Conservation (phyloP, 2,113 vertebrate genomes). For the Poeciliopsis prolifica region DNA sequence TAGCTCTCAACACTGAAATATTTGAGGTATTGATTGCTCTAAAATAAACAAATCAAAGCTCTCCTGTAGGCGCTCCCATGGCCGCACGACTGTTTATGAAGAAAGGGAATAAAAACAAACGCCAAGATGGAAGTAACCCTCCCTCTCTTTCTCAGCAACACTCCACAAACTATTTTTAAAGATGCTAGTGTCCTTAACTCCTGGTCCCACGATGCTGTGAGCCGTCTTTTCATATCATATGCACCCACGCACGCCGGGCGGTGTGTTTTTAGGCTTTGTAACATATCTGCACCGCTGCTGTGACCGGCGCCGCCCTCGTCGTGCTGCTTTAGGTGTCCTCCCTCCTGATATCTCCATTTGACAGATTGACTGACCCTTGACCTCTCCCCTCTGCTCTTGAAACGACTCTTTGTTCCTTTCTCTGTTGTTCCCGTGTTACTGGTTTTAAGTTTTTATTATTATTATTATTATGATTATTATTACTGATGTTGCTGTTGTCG, state of each 20-base stretch:
- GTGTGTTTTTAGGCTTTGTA: slow-evolving; percentile 66
- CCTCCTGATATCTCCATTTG: slow-evolving; percentile 3
- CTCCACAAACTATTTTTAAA: slow-evolving; percentile 7
- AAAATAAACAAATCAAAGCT: not conserved
- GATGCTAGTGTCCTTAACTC: slow-evolving; percentile 49
- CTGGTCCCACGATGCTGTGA: slow-evolving; percentile 67
- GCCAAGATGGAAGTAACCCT: slow-evolving; percentile 17
- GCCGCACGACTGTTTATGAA: slow-evolving; percentile 57
- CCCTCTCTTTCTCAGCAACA: not conserved
- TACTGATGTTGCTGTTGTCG: slow-evolving; percentile 57
- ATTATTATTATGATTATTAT: slow-evolving; percentile 43
- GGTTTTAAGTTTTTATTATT: slow-evolving; percentile 51
- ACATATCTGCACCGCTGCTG: slow-evolving; percentile 72
- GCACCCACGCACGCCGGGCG: slow-evolving; percentile 49
- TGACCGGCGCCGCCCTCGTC: slow-evolving; percentile 54
- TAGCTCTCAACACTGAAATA: slow-evolving; percentile 22
- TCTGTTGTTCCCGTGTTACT: slow-evolving; percentile 64
- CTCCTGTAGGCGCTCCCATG: slow-evolving; percentile 37
- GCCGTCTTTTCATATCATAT: slow-evolving; percentile 65
- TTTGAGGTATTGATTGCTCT: slow-evolving; percentile 32
- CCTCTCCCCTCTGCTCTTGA: slow-evolving; percentile 35
- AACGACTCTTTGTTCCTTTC: slow-evolving; percentile 65
- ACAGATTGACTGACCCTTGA: not conserved
- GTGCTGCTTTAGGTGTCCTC: slow-evolving; percentile 58
- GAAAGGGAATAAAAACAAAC: slow-evolving; percentile 24